Conservation (phyloP, 2,113 vertebrate species). For the Tachysurus fulvidraco region DNA sequence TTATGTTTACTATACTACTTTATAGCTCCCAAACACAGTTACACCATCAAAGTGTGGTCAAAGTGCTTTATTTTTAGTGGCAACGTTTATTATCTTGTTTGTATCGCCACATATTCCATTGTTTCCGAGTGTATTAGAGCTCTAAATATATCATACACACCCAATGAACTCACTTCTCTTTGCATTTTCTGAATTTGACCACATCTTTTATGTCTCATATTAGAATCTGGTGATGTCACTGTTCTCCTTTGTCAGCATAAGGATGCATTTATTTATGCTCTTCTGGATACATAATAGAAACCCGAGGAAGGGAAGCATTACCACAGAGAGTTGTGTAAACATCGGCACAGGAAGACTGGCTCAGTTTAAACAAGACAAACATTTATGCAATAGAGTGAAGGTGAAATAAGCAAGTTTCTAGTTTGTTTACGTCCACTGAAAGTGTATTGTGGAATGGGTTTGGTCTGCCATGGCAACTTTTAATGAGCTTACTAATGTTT, state of each 20-base stretch:
- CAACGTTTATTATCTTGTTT: neutral
- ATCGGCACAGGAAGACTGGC: conserved; percentile 30
- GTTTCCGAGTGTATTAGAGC: neutral
- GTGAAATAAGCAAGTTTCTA: conserved; percentile 45
- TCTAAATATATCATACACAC: neutral
- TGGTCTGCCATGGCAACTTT: conserved; percentile 24
- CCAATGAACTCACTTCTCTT: neutral
- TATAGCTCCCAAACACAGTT: neutral
- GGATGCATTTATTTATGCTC: conserved; percentile 31
- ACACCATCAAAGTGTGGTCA: neutral
- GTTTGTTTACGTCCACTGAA: conserved; percentile 43
- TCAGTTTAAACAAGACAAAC: conserved; percentile 44
- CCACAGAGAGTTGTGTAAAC: conserved; percentile 37
- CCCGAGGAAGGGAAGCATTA: conserved; percentile 32
- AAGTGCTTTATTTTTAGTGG: neutral
- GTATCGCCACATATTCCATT: neutral
- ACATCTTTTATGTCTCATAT: conserved; percentile 1
- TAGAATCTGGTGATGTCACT: conserved; percentile 26
- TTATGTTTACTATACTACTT: neutral
- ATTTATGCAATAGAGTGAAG: conserved; percentile 38
- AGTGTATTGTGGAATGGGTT: conserved; percentile 35
- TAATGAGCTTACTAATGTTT: conserved; percentile 41
- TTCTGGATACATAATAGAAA: conserved; percentile 44
- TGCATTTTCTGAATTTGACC: neutral
- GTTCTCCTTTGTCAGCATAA: conserved; percentile 33